Evolutionary conservation across 2,888 invertebrate species (phyloP).

Genomic region (Bimastos eiseni): DNA sequence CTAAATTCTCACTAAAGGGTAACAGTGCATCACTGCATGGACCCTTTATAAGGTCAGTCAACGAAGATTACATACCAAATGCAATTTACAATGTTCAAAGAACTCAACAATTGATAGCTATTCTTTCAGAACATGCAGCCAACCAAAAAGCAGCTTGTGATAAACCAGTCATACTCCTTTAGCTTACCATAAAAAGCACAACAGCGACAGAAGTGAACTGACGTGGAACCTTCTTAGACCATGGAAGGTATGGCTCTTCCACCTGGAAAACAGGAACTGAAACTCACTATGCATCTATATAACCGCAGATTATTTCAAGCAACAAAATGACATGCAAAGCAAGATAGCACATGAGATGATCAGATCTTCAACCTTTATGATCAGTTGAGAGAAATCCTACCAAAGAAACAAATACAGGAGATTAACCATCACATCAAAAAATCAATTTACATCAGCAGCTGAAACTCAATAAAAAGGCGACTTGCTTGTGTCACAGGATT

Average conservation of each 20-base stretch:
- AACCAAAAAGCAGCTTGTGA: background rate
- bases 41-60: no score
- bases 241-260: constrained; percentile 85
- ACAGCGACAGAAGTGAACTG: constrained; percentile 48
- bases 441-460: background rate
- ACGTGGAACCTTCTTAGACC: constrained; percentile 65
- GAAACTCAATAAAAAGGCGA: background rate
- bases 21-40: no score
- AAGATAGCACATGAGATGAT: background rate
- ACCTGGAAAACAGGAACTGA: constrained; percentile 62
- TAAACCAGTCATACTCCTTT: background rate
- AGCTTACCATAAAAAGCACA: constrained; percentile 21
- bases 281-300: background rate
- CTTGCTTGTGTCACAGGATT: constrained; percentile 82
- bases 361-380: background rate
- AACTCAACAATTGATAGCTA: background rate
- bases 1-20: background rate
- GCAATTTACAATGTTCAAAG: no score
- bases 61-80: background rate
- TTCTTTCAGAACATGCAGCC: background rate
- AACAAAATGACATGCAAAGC: background rate
- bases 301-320: constrained; percentile 8
- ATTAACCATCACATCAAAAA: background rate
- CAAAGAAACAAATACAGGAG: background rate
- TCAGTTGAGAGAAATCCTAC: background rate